A percentile compares a stretch with the other conserved stretches of the same genome.
phyloP scores from a whole-genome alignment of 2,888 invertebrate species.

The Sinotaia quadrata region DNA sequence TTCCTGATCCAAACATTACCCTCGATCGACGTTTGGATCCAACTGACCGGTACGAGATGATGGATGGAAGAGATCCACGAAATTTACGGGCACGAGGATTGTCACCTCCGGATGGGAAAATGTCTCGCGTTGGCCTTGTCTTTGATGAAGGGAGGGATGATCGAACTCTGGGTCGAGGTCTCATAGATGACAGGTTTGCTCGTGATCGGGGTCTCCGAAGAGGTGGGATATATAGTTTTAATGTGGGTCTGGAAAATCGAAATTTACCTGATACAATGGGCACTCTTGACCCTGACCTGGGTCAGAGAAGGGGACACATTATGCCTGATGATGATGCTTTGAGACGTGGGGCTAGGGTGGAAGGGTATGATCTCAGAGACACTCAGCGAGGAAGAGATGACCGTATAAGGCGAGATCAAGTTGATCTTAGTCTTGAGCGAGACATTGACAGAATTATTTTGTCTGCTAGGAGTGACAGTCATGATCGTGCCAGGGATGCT shows the following conservation, averaged over 20 bases:
- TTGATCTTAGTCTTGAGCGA: neutral
- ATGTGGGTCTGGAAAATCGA: neutral
- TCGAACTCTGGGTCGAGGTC: constrained; percentile 17
- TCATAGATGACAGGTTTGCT: constrained; percentile 32
- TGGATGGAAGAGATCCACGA: neutral
- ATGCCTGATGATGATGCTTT: constrained; percentile 34
- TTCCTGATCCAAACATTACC: neutral
- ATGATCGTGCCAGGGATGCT: constrained; percentile 25
- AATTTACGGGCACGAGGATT: neutral
- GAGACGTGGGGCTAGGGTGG: neutral
- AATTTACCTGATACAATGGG: neutral
- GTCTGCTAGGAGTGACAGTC: constrained; percentile 27
- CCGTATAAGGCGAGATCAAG: neutral
- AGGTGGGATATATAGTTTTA: constrained; percentile 33
- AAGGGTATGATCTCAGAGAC: neutral
- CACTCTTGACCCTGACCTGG: neutral
- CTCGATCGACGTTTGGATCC: constrained; percentile 11
- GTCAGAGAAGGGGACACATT: constrained; percentile 1
- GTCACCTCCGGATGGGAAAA: neutral
- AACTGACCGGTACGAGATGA: constrained; percentile 1
- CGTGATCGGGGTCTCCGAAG: constrained; percentile 33
- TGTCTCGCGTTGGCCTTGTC: neutral
- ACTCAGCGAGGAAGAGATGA: neutral
- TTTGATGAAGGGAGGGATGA: constrained; percentile 26
- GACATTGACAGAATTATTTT: neutral